A percentile compares a stretch with the other conserved stretches of the same genome.
These are phyloP conservation scores for Gymnocypris eckloni DNA, from an alignment of 2,797 vertebrate genomes.

Conservation along the genomic window DNA sequence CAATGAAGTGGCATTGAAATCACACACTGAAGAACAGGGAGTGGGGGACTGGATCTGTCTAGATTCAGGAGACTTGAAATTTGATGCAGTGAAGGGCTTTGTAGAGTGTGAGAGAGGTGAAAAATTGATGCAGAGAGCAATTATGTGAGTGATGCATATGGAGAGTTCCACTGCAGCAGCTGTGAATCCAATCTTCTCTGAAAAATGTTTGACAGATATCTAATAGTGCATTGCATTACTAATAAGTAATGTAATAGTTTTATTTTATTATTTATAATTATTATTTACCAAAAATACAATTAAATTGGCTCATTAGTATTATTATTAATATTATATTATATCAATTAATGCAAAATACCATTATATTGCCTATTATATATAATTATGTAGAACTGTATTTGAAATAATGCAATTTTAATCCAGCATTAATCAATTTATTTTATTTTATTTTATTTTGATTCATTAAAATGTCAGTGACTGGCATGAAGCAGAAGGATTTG, in stretches of 20 bases:
- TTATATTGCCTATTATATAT: too few relatives aligned
- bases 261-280: background rate
- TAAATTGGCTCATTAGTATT: background rate
- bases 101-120: constrained; percentile 26
- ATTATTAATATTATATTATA: background rate
- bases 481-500: background rate
- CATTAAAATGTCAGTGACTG: background rate
- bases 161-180: constrained; percentile 7
- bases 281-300: background rate
- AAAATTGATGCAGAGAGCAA: constrained; percentile 41
- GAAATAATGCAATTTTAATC: too few relatives aligned
- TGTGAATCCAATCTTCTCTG: constrained; percentile 21
- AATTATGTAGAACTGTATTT: too few relatives aligned
- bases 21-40: constrained; percentile 41
- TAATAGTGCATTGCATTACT: background rate
- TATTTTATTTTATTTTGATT: background rate
- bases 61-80: constrained; percentile 31
- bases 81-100: constrained; percentile 38
- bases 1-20: constrained; percentile 65
- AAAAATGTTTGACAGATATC: constrained; percentile 21
- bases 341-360: too few relatives aligned
- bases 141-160: constrained; percentile 36
- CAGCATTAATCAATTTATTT: too few relatives aligned
- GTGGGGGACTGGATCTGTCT: constrained; percentile 31
- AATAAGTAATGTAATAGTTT: background rate